Conservation (phyloP, 2,797 vertebrate species). For the Toxotes lorentzi region DNA sequence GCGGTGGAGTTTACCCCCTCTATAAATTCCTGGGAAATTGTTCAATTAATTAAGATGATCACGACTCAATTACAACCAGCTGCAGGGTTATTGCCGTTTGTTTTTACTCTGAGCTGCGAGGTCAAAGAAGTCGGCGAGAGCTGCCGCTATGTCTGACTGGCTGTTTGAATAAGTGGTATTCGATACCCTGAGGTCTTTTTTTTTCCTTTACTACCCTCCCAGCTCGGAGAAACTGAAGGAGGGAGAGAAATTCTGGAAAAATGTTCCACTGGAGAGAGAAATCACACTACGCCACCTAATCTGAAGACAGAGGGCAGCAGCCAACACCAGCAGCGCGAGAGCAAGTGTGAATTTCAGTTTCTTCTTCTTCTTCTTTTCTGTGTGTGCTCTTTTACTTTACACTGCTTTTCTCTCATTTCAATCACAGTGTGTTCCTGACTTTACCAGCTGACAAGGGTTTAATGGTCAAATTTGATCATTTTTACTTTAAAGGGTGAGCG, state of each 20-base stretch:
- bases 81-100: constrained; percentile 92
- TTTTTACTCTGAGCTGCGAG: constrained; percentile 88
- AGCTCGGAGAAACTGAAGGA: constrained; percentile 68
- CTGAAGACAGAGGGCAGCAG: constrained; percentile 32
- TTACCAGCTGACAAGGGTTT: neutral
- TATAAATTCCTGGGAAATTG: constrained; percentile 91
- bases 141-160: constrained; percentile 92
- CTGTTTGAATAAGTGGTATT: constrained; percentile 95
- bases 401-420: constrained; percentile 4
- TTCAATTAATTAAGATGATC: constrained; percentile 96
- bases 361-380: neutral
- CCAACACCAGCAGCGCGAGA: constrained; percentile 20
- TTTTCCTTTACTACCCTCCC: constrained; percentile 71
- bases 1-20: constrained; percentile 77
- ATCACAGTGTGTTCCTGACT: neutral
- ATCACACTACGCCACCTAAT: constrained; percentile 48
- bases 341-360: constrained; percentile 29
- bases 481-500: constrained; percentile 2
- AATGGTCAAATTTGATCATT: constrained; percentile 1
- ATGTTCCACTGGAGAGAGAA: constrained; percentile 59
- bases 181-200: constrained; percentile 88
- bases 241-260: constrained; percentile 69
- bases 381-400: neutral
- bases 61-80: constrained; percentile 92
- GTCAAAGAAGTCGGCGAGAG: constrained; percentile 91